Evolutionary conservation across 2,888 invertebrate species (phyloP), one percentile per base, ranked within the genome.

Genomic region (Xanthia icteritia): DNA sequence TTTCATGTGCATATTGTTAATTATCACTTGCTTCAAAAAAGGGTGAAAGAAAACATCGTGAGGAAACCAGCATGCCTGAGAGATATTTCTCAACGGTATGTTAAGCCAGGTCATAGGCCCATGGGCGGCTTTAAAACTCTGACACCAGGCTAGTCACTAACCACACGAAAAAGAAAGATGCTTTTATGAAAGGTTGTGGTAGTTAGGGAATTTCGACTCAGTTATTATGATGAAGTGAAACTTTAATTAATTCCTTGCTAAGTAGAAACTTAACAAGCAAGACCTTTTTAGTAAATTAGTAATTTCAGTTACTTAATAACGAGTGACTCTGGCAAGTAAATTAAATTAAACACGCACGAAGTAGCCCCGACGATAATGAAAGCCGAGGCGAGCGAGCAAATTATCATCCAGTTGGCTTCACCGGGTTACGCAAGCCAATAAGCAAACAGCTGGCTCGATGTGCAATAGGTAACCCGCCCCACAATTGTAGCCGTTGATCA

Each of bases 281-380:
- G 80, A 82, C 85, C 81, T 86, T 91, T 90, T 84, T 79, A 82
- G 82, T 83, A 87, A 89, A 89, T 92, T 89, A 88, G 82, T 89
- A 90, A 90, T 88, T 90, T 87, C 68, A 89, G 87, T 92, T 91
- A 83, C 91, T 85, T 89, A 85, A 80, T 76, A 92, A 93, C 90
- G 89, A 84, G 88, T 90, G 88, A 90, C 91, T 91, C 86, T 84
- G 83, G 89, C 93, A 92, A 94, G 92, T 93, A 94, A 95, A 93
- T 94, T 92, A 91, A 94, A 95, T 96, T 94, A 94, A 94, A 90
- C 92, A 95, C 94, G 96, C 96, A 95, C 96, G 95, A 96, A 92
- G 92, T 93, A 91, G 87, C 92, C 90, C 86, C 90, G 87, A 94
- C 93, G 92, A 93, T 94, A 95, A 94, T 91, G 94, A 94, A 94